Conservation (phyloP, 2,113 vertebrate species). For the Sinocyclocheilus anophthalmus region DNA sequence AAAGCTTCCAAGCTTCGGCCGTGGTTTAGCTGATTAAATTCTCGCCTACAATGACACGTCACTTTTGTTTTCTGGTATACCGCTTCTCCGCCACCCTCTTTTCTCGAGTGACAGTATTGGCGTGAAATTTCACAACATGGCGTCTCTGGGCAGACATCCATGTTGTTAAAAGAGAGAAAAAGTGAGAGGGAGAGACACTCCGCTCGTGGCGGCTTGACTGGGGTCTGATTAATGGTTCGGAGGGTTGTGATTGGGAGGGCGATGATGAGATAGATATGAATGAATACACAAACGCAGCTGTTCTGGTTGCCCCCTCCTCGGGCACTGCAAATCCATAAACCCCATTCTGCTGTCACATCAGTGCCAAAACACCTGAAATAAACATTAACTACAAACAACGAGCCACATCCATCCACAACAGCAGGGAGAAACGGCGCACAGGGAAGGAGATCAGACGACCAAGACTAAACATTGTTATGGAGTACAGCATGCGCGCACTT, state of each 20-base stretch:
- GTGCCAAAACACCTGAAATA: conserved; percentile 45
- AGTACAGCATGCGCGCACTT: background rate
- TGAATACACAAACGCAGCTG: conserved; percentile 64
- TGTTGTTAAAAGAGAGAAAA: conserved; percentile 19
- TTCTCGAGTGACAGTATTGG: conserved; percentile 47
- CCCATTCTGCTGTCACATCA: conserved; percentile 50
- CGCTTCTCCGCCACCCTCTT: conserved; percentile 36
- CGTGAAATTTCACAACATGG: conserved; percentile 62
- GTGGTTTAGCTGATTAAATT: conserved; percentile 54
- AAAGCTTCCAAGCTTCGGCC: background rate
- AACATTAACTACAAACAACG: conserved; percentile 51
- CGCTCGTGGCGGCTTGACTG: conserved; percentile 27
- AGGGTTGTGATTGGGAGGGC: conserved; percentile 49
- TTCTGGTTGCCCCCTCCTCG: conserved; percentile 34
- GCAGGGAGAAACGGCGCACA: background rate
- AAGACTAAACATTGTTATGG: conserved; percentile 38
- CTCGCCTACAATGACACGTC: conserved; percentile 56
- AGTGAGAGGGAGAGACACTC: background rate
- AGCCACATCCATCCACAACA: conserved; percentile 42
- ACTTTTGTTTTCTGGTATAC: conserved; percentile 45
- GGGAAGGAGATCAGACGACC: background rate
- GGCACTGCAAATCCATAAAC: conserved; percentile 56
- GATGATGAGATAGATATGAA: conserved; percentile 48
- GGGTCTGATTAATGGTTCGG: conserved; percentile 47
- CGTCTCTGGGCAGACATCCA: conserved; percentile 42